Conservation (phyloP, 2,797 vertebrate genomes). For the Chanos chanos region DNA sequence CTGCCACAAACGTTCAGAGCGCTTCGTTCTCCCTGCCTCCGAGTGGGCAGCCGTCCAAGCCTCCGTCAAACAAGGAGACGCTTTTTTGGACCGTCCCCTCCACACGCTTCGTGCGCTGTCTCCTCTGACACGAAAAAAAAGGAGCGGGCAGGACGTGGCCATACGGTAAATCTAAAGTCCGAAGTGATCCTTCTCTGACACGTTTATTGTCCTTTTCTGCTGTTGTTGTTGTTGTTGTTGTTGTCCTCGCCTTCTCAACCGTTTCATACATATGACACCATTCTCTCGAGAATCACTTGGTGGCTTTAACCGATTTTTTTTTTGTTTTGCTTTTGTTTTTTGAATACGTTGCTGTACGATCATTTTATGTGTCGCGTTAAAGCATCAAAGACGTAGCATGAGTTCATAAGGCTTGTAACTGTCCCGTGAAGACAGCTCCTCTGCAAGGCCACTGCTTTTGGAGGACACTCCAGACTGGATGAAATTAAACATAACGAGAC, state of each 20-base stretch:
- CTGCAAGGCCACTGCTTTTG: constrained; percentile 15
- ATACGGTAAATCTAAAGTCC: constrained; percentile 54
- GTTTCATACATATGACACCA: constrained; percentile 33
- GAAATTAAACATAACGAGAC: no score
- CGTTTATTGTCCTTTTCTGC: constrained; percentile 60
- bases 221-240: no score
- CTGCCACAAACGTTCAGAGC: no score
- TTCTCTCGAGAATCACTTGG: constrained; percentile 25
- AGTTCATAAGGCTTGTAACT: constrained; percentile 38
- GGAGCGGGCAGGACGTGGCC: constrained; percentile 53
- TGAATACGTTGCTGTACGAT: background rate
- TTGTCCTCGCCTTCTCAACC: constrained; percentile 39
- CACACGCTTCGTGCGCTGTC: constrained; percentile 37
- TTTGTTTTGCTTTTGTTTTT: no score
- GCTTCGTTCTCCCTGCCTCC: no score
- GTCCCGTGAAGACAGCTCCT: constrained; percentile 48
- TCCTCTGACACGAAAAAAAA: constrained; percentile 38
- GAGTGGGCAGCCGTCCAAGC: constrained; percentile 3
- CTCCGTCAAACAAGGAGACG: constrained; percentile 10
- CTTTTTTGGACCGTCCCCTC: constrained; percentile 52
- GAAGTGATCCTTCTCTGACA: constrained; percentile 54
- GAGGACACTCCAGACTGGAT: no score
- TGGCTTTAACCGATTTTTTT: no score
- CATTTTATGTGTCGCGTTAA: constrained; percentile 3
- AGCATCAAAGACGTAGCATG: constrained; percentile 30